A percentile compares a stretch with the other conserved stretches of the same genome.
These are phyloP conservation scores for Elephas maximus DNA, from an alignment of 2,113 vertebrate genomes.

Conservation along the genomic window DNA sequence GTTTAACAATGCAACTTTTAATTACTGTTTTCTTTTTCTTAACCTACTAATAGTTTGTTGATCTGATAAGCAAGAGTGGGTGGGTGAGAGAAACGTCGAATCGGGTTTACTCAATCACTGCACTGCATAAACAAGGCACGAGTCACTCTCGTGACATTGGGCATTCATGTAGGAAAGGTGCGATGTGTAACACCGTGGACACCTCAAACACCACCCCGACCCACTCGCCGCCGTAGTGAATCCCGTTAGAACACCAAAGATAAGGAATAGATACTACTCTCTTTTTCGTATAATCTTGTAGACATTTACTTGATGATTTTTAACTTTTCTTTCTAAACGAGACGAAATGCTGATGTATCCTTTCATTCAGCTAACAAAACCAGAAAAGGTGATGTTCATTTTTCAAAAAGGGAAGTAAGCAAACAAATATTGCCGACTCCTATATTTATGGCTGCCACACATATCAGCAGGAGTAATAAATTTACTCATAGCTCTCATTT, in stretches of 20 bases:
- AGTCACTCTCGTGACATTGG: slow-evolving; percentile 84
- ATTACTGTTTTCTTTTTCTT: slow-evolving; percentile 90
- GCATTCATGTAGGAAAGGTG: slow-evolving; percentile 88
- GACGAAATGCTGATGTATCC: slow-evolving; percentile 86
- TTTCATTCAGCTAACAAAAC: slow-evolving; percentile 84
- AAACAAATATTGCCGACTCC: slow-evolving; percentile 79
- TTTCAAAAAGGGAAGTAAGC: slow-evolving; percentile 89
- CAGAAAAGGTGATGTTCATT: slow-evolving; percentile 85
- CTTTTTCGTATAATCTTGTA: slow-evolving; percentile 87
- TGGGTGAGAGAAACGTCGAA: slow-evolving; percentile 86
- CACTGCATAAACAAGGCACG: slow-evolving; percentile 86
- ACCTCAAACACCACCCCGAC: slow-evolving; percentile 83
- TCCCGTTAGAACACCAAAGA: slow-evolving; percentile 93
- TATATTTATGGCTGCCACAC: slow-evolving; percentile 81
- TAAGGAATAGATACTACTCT: slow-evolving; percentile 88
- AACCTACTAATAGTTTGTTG: slow-evolving; percentile 92
- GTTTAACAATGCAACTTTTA: slow-evolving; percentile 91
- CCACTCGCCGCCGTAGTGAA: slow-evolving; percentile 86
- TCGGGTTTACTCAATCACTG: slow-evolving; percentile 90
- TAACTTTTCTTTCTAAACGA: slow-evolving; percentile 88
- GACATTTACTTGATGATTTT: slow-evolving; percentile 88
- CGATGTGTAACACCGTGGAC: slow-evolving; percentile 77
- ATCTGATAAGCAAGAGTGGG: slow-evolving; percentile 89
- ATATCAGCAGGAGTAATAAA: slow-evolving; percentile 82
- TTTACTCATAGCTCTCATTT: slow-evolving; percentile 72